Percentiles rank a stretch among this genome's conserved stretches.
Conservation (phyloP, 2,888 invertebrate genomes). For the Drosophila mayaguana region DNA sequence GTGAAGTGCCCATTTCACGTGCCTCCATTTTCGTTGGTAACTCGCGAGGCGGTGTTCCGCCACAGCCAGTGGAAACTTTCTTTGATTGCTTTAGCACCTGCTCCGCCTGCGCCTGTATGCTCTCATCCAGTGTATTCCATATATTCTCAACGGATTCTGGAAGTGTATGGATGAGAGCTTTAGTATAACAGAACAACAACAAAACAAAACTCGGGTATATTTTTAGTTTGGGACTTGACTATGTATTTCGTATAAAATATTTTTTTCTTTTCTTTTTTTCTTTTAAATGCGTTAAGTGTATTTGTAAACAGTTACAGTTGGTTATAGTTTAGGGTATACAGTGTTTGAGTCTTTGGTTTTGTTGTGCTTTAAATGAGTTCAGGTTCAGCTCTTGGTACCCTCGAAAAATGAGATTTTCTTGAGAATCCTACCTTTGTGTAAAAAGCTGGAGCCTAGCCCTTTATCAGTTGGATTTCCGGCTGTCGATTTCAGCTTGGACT, state of each 20-base stretch:
- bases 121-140: conserved; percentile 84
- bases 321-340: conserved; percentile 44
- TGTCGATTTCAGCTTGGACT: conserved; percentile 56
- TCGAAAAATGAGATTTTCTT: conserved; percentile 91
- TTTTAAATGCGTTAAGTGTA: conserved; percentile 77
- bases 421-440: conserved; percentile 88
- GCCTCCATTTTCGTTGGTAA: conserved; percentile 44
- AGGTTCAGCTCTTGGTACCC: conserved; percentile 87
- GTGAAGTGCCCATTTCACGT: conserved; percentile 91
- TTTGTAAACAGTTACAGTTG: conserved; percentile 53
- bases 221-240: conserved; percentile 56
- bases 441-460: conserved; percentile 81
- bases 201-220: conserved; percentile 60
- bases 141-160: conserved; percentile 83
- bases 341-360: conserved; percentile 50
- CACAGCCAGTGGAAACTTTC: conserved; percentile 88
- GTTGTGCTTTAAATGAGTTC: conserved; percentile 12
- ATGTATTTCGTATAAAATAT: conserved; percentile 63
- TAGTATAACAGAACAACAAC: conserved; percentile 11
- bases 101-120: conserved; percentile 83
- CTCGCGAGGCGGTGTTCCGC: conserved; percentile 88
- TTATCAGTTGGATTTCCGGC: conserved; percentile 77
- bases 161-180: conserved; percentile 58
- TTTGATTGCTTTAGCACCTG: conserved; percentile 69
- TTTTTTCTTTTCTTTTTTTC: conserved; percentile 5